A percentile compares a stretch with the other conserved stretches of the same genome.
phyloP scores from a whole-genome alignment of 2,888 invertebrate species.

The Lumbricus terrestris region DNA sequence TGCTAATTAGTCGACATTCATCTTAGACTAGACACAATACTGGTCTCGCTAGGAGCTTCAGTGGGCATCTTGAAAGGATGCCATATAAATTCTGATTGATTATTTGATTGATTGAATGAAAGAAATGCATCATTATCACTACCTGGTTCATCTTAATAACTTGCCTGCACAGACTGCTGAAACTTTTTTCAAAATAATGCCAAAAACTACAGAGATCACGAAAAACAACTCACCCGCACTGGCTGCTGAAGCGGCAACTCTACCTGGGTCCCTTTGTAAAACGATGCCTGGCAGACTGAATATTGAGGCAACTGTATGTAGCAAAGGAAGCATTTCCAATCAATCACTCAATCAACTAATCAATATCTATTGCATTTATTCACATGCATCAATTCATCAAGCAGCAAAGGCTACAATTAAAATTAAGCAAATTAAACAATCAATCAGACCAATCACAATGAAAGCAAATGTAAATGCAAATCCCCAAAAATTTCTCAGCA shows the following conservation, averaged over 20 bases:
- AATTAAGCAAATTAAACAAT: no score
- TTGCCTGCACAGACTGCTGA: background rate
- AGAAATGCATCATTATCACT: no score
- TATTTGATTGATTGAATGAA: no score
- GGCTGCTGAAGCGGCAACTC: constrained; percentile 35
- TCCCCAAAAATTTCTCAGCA: no score
- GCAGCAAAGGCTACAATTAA: background rate
- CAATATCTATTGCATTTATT: background rate
- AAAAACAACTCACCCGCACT: background rate
- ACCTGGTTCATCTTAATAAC: background rate
- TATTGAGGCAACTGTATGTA: constrained; percentile 61
- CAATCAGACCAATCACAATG: no score
- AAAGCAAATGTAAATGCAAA: no score
- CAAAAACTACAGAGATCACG: constrained; percentile 34
- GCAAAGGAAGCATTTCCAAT: constrained; percentile 24
- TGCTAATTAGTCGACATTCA: background rate
- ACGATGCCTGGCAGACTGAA: constrained; percentile 62
- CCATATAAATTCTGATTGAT: no score
- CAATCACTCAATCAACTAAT: background rate
- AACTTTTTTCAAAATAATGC: constrained; percentile 56
- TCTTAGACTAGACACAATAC: background rate
- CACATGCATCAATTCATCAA: background rate
- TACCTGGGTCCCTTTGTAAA: constrained; percentile 61
- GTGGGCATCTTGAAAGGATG: no score
- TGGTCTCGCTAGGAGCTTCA: background rate